Evolutionary conservation across 2,888 invertebrate species (phyloP).

Genomic region (Diogma glabrata): DNA sequence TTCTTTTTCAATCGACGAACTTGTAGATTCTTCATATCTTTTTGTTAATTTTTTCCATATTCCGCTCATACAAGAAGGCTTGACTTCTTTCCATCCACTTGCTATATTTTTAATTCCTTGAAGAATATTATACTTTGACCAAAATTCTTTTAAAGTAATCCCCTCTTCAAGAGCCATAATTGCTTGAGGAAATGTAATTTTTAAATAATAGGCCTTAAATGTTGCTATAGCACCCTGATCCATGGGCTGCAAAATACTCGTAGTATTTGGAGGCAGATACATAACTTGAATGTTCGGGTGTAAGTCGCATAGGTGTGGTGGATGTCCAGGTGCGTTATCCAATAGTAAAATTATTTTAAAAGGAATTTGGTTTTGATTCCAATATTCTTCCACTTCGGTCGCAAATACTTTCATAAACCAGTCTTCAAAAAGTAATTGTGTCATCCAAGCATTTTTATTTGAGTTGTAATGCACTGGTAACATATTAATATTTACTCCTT

Average conservation of each 20-base stretch:
- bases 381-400: constrained; percentile 6
- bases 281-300: constrained; percentile 5
- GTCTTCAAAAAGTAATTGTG: background rate
- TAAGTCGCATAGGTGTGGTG: constrained; percentile 6
- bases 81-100: constrained; percentile 8
- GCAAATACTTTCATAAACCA: background rate
- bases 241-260: constrained; percentile 6
- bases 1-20: constrained; percentile 9
- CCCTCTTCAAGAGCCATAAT: constrained; percentile 9
- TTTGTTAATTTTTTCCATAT: constrained; percentile 7
- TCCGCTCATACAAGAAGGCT: constrained; percentile 4
- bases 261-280: constrained; percentile 7
- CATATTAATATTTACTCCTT: constrained; percentile 7
- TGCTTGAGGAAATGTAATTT: constrained; percentile 6
- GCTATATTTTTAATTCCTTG: constrained; percentile 8
- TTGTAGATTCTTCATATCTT: constrained; percentile 5
- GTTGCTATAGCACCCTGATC: constrained; percentile 5
- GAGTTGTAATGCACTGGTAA: constrained; percentile 6
- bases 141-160: constrained; percentile 9
- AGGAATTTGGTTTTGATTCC: constrained; percentile 1
- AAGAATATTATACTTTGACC: constrained; percentile 5
- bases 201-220: constrained; percentile 8
- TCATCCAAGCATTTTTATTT: no score
- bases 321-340: constrained; percentile 5
- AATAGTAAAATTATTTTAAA: constrained; percentile 5